phyloP scores from a whole-genome alignment of 2,113 vertebrate genomes.

The Dipodomys ordii region DNA sequence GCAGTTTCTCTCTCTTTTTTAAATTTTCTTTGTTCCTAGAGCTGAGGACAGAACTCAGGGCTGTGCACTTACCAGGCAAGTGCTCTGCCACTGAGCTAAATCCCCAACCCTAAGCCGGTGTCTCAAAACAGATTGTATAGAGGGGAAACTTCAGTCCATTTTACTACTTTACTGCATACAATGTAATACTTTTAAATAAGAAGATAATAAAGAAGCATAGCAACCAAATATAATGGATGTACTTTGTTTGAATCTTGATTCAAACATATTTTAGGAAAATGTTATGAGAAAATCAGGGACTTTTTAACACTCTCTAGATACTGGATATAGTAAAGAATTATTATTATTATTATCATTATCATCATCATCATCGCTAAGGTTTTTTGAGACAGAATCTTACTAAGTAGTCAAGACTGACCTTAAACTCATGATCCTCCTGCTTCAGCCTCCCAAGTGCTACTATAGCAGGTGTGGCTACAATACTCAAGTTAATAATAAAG shows the following conservation, averaged over 20 bases:
- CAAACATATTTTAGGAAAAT: slow-evolving; percentile 35
- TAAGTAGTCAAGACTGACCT: too few species aligned
- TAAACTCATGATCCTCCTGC: too few species aligned
- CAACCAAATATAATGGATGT: not conserved
- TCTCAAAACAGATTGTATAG: not conserved
- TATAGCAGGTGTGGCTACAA: too few species aligned
- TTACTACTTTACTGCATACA: not conserved
- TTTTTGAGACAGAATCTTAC: not conserved
- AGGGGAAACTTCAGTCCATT: not conserved
- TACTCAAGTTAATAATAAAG: too few species aligned
- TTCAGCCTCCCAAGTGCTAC: too few species aligned
- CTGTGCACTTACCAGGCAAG: too few species aligned
- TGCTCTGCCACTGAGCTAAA: too few species aligned
- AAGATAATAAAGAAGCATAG: slow-evolving; percentile 25
- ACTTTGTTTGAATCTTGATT: not conserved
- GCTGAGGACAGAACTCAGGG: too few species aligned
- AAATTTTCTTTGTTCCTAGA: too few species aligned
- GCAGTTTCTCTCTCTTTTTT: too few species aligned
- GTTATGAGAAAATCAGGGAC: slow-evolving; percentile 8
- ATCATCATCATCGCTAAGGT: not conserved
- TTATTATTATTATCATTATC: not conserved
- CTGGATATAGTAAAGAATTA: not conserved
- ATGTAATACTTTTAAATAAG: not conserved
- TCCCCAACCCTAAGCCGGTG: not conserved
- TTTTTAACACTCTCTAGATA: not conserved